Evolutionary conservation across 2,797 vertebrate genomes (phyloP), one percentile per base, ranked within the genome.

Genomic region (Malacoraja senta): DNA sequence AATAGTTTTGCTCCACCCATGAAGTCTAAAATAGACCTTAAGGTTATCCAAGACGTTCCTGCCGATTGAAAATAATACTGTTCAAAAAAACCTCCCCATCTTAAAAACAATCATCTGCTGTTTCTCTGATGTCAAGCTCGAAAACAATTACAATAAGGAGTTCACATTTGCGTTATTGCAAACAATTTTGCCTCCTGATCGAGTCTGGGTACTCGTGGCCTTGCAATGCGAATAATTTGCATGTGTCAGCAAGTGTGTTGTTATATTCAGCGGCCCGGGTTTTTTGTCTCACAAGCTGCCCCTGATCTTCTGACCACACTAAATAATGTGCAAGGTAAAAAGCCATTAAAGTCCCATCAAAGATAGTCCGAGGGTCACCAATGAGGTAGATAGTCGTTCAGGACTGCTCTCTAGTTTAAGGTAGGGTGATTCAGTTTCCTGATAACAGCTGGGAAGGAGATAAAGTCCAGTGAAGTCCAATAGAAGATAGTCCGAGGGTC

Each of bases 1-100:
- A 92, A 76, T 92, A 92, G n/a, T 76, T 53, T 76, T 53, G 71
- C 90, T 92, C 90, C 90, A 92, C 90, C 71, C 71, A 58, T 53
- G 90, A 76, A 58, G 35, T 38, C 90, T 92, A 38, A 92, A 58
- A 92, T 88, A 92, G 90, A 38, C 71, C 35, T 92, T 26, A 6
- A 38, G 13, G 24, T 38, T 92, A 38, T 24, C 44, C 38, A 92
- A 76, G 90, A 72, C 84, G 65, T 15, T 63, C 61, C 32, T 32
- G 61, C 12, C 68, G 15, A 90, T 44, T 91, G 38, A 38, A 71
- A 65, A 84, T 84, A 35, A 68, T 35, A 68, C 13, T 35, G n/a
- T 35, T 32, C 35, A 17, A 26, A 35, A 88, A 53, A 53, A 53
- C 0, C 44, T 3, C 44, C 44, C 4, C 44, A 0, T 65, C 61